These are phyloP conservation scores for Eupeodes luniger DNA, from an alignment of 2,888 invertebrate species.

Conservation along the genomic window DNA sequence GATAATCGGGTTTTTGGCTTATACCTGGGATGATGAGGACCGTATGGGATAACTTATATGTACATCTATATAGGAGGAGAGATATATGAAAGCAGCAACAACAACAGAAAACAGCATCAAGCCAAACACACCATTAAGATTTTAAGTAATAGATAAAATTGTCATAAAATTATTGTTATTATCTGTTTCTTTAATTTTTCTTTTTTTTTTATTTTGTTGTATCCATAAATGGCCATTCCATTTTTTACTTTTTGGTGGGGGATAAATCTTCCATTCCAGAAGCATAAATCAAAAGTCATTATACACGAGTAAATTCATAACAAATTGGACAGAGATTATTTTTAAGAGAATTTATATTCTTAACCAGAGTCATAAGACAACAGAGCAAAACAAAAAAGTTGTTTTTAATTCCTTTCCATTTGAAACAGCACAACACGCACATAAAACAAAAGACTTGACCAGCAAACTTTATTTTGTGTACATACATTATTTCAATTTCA, in stretches of 20 bases:
- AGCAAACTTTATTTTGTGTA: conserved; percentile 13
- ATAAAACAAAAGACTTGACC: conserved; percentile 34
- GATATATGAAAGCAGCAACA: conserved; percentile 40
- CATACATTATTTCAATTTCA: conserved; percentile 26
- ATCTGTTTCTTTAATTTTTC: conserved; percentile 54
- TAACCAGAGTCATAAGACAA: conserved; percentile 1
- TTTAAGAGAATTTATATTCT: neutral
- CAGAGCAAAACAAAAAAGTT: neutral
- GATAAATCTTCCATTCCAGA: conserved; percentile 41
- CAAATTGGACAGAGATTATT: conserved; percentile 57
- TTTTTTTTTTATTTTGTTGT: neutral
- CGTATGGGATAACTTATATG: conserved; percentile 46
- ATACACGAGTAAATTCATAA: conserved; percentile 16
- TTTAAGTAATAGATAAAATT: conserved; percentile 69
- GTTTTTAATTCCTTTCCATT: neutral
- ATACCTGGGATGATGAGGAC: conserved; percentile 28
- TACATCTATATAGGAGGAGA: conserved; percentile 1
- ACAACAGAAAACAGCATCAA: conserved; percentile 66
- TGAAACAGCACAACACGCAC: too few relatives aligned
- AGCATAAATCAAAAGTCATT: conserved; percentile 61
- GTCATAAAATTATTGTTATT: conserved; percentile 76
- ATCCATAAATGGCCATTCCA: too few relatives aligned
- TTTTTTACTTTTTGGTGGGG: neutral
- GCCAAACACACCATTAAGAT: conserved; percentile 72
- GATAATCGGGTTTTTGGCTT: conserved; percentile 63